Evolutionary conservation across 2,888 invertebrate genomes (phyloP), one percentile per base, ranked within the genome.

Genomic region (Chironomus tentans): DNA sequence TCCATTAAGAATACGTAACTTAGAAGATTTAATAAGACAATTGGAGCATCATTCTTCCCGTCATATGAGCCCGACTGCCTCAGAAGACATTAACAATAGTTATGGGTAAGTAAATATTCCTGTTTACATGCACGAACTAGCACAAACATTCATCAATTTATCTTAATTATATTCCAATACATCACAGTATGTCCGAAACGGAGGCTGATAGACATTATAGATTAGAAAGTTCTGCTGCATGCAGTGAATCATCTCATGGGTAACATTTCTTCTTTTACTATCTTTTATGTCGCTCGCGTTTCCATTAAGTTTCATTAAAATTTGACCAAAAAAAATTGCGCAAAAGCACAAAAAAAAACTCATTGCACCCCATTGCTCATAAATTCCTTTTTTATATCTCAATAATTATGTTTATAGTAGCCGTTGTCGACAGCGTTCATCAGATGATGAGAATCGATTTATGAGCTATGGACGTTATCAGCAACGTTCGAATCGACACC

Each of bases 51-150:
- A 94, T 83, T 91, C 94, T 79, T 88, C 89, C 78, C 87, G 93
- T 22, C 93, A 94, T 84, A 93, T 94, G 91, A 94, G 94, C 82
- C 95, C 95, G 72, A 92, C 93, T 79, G 95, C 94, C 77, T 94
- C 94, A 18, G 95, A 95, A 82, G 95, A 95, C 81, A 93, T 95
- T 81, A 65, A 65, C 21, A 65, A 65, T 65, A 65, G 65, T 24
- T 65, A 65, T 65, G 65, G 65, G 65, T 65, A 24, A 65, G 65
- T 65, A 22, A 56, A n/a, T 56, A 38, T 38, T n/a, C 7, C 85
- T 91, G 79, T 38, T 38, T 38, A 10, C 10, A 91, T 92, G 88
- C 18, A 18, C 56, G 6, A 56, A 4, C 5, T 13, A 50, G 2
- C 2, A 2, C 2, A 2, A 50, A 3, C 10, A 65, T 21, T 24